These are phyloP conservation scores for Atherinosoma microstoma DNA, from an alignment of 2,797 vertebrate genomes.

Conservation along the genomic window DNA sequence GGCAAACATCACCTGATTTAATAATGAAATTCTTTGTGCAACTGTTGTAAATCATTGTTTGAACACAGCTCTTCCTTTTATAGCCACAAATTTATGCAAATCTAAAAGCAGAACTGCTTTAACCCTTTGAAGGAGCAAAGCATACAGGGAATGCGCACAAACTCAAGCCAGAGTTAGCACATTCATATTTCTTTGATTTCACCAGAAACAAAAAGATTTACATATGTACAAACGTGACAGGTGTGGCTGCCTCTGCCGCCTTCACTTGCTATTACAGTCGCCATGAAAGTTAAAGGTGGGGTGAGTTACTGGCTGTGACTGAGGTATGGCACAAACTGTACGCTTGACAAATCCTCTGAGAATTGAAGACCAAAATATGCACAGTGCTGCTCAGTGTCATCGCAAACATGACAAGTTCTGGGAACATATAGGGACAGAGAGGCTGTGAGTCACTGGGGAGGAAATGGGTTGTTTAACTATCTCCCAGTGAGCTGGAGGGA, in stretches of 20 bases:
- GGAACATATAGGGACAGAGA: slow-evolving; percentile 60
- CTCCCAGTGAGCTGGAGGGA: slow-evolving; percentile 50
- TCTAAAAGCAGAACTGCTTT: slow-evolving; percentile 28
- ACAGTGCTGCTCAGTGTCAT: slow-evolving; percentile 65
- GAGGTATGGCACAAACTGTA: slow-evolving; percentile 25
- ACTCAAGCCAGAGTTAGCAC: slow-evolving; percentile 2
- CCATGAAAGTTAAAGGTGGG: not conserved
- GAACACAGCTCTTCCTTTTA: slow-evolving; percentile 31
- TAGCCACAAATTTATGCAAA: slow-evolving; percentile 56
- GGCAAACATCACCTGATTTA: slow-evolving; percentile 9
- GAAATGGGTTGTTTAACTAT: slow-evolving; percentile 74
- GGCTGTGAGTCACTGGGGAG: slow-evolving; percentile 62
- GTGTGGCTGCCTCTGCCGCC: slow-evolving; percentile 11
- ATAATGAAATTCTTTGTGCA: not conserved
- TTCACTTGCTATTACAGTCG: not conserved
- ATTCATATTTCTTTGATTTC: slow-evolving; percentile 20
- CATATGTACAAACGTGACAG: slow-evolving; percentile 45
- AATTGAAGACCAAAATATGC: slow-evolving; percentile 30
- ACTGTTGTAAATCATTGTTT: slow-evolving; percentile 37
- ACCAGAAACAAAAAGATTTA: slow-evolving; percentile 41
- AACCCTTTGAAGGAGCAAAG: slow-evolving; percentile 10
- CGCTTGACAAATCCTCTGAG: slow-evolving; percentile 3
- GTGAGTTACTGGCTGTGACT: slow-evolving; percentile 2
- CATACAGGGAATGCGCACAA: not conserved
- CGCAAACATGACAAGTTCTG: slow-evolving; percentile 57